Percentiles rank a stretch among this genome's conserved stretches.
These are phyloP conservation scores for Lamellibrachia luymesi DNA, from an alignment of 1,140 invertebrate species.

Conservation along the genomic window DNA sequence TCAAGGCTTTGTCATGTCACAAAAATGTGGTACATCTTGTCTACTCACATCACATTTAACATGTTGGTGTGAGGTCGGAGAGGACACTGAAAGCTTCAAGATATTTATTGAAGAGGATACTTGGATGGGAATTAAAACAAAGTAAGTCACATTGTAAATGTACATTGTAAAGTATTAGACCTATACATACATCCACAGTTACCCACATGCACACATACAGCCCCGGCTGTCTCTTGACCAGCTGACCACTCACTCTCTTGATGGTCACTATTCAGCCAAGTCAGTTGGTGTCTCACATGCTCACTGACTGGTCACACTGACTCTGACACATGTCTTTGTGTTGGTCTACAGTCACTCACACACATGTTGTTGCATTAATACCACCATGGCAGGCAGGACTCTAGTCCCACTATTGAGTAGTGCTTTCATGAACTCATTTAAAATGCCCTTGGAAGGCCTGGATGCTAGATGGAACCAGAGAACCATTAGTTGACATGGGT, in stretches of 20 bases:
- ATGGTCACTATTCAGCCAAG: background rate
- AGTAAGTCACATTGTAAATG: background rate
- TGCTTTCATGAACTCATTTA: background rate
- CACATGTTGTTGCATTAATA: background rate
- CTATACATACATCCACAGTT: background rate
- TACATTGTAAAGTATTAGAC: background rate
- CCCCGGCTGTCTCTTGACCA: background rate
- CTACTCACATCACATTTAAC: background rate
- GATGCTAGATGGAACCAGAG: background rate
- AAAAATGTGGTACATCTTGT: background rate
- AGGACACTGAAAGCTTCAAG: background rate
- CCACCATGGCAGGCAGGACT: no score
- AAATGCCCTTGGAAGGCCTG: background rate
- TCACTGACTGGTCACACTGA: background rate
- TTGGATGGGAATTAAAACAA: background rate
- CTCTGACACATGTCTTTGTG: background rate
- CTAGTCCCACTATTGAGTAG: background rate
- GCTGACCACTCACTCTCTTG: background rate
- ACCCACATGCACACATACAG: background rate
- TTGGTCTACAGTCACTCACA: no score
- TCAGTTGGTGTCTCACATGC: background rate
- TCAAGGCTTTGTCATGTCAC: background rate
- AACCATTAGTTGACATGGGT: background rate
- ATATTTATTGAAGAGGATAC: background rate
- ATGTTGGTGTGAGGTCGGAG: background rate